Base-by-base conservation (phyloP, 2,888 invertebrate genomes). In the Dynastes tityus region DNA sequence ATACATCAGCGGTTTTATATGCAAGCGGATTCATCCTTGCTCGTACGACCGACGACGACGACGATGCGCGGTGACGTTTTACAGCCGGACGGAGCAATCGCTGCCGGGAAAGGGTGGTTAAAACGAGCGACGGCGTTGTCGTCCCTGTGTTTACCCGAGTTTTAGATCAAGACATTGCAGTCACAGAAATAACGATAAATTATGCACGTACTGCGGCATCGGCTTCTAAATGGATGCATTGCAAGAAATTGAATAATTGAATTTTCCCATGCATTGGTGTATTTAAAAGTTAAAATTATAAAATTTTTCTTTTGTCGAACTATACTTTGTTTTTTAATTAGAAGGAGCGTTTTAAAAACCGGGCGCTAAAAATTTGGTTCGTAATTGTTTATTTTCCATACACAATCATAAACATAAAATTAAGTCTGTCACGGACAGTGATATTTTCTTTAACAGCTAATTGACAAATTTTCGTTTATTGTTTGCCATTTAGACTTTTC, bases 1-100 rank as follows among this genome's bases (percentile, higher is more conserved):
- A 53, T 32, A 51, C 53, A 53, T 71, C 68, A 49, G 40, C 37
- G 5, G 37, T 68, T 68, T 64, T 64, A 64, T 64, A 64, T 37
- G 64, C 64, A 37, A 32, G 64, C 64, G 9, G 45, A 45, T 45
- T 45, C 45, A 8, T 45, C 45, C 8, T 45, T 2, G 45, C 11
- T 45, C 9, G 45, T 45, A 11, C 22, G 22, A 22, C 22, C 45
- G 45, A 45, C 45, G 29, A 29, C 11, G 11, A 37, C 1, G 45
- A 8, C 45, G 29, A 29, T 11, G 11, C 37, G n/a, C 29, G 13
- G 37, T n/a, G 32, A 64, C 55, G 64, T 29, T 37, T 45, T 45
- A 45, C 45, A 8, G 45, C 9, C 45, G 45, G 8, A 13, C 13
- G 9, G 64, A 13, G n/a, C 64, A n/a, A 45, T 45, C 64, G 37